A percentile compares a stretch with the other conserved stretches of the same genome.
Conservation (phyloP, 1,140 invertebrate genomes). For the Teleogryllus occipitalis region DNA sequence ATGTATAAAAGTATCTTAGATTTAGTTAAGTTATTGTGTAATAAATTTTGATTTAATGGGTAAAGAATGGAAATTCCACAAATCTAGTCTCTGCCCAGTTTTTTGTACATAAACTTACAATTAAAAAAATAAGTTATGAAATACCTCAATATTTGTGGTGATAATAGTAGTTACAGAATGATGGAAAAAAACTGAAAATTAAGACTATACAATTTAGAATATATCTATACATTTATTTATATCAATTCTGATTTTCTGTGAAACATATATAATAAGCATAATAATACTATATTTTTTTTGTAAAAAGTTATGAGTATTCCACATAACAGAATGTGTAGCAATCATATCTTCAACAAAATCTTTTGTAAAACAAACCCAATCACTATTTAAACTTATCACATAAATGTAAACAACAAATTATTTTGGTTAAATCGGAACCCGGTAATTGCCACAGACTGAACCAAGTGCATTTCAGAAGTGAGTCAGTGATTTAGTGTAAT, state of each 20-base stretch:
- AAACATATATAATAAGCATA: neutral
- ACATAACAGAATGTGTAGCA: neutral
- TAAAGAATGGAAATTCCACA: neutral
- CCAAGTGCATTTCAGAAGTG: neutral
- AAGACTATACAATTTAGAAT: neutral
- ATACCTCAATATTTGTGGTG: slow-evolving; percentile 1
- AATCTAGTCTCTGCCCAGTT: neutral
- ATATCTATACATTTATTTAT: neutral
- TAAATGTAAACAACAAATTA: neutral
- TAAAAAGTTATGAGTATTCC: neutral
- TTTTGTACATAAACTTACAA: neutral
- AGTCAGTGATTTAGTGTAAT: neutral
- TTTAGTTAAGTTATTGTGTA: neutral
- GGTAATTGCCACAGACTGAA: neutral
- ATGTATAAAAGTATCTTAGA: neutral
- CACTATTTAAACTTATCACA: neutral
- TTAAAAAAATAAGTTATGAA: slow-evolving; percentile 2
- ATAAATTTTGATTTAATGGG: neutral
- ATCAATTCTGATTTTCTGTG: neutral
- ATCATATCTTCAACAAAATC: neutral
- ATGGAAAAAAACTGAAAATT: neutral
- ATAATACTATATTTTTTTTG: slow-evolving; percentile 1
- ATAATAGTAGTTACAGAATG: neutral
- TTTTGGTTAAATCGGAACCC: neutral
- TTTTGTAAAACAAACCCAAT: neutral